Conservation (phyloP, 2,888 invertebrate species). For the Ichneumoninae sp. region DNA sequence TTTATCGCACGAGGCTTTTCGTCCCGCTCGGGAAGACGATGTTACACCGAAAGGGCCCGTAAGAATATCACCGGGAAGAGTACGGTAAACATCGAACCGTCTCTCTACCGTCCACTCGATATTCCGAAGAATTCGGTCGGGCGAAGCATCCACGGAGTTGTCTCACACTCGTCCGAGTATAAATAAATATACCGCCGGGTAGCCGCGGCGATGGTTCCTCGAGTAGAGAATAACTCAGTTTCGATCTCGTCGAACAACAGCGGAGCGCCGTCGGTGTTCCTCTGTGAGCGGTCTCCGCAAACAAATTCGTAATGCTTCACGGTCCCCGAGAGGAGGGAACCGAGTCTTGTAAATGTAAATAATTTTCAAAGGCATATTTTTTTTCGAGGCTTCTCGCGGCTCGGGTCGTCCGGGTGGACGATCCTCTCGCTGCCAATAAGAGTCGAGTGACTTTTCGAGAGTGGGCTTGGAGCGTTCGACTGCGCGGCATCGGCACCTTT, state of each 20-base stretch:
- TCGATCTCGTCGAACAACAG: conserved; percentile 38
- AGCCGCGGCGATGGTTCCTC: neutral
- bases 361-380: conserved; percentile 50
- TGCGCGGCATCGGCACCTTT: conserved; percentile 7
- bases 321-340: neutral
- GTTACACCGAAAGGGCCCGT: conserved; percentile 1
- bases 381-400: neutral
- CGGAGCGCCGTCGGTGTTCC: conserved; percentile 1
- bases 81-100: conserved; percentile 30
- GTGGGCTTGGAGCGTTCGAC: neutral
- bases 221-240: neutral
- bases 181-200: conserved; percentile 19
- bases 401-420: conserved; percentile 3
- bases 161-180: conserved; percentile 33
- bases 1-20: conserved; percentile 9
- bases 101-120: conserved; percentile 15
- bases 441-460: neutral
- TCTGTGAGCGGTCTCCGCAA: conserved; percentile 19
- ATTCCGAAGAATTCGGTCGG: conserved; percentile 49
- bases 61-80: conserved; percentile 7
- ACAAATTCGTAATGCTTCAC: conserved; percentile 58
- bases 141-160: conserved; percentile 24
- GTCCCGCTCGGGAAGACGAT: neutral
- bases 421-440: neutral
- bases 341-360: conserved; percentile 43